Conservation (phyloP, 1,140 invertebrate genomes). For the Lasaia peninsularis region DNA sequence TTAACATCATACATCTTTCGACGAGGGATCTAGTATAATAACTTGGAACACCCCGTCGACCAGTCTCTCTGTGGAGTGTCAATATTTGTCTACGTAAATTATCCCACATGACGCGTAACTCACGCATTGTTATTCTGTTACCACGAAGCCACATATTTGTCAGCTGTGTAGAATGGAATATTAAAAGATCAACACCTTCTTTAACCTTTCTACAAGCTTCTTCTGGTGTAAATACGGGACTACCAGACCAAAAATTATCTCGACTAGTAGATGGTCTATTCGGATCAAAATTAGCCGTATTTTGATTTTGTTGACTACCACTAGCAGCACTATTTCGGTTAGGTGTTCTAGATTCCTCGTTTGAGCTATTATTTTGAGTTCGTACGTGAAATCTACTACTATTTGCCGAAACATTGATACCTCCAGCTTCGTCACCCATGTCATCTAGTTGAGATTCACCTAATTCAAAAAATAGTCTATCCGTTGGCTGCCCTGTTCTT, state of each 20-base stretch:
- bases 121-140: conserved; percentile 73
- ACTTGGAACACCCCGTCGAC: conserved; percentile 49
- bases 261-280: conserved; percentile 55
- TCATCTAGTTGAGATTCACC: conserved; percentile 16
- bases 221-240: conserved; percentile 37
- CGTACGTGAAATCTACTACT: conserved; percentile 49
- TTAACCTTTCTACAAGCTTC: conserved; percentile 65
- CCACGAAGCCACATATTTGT: conserved; percentile 63
- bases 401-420: conserved; percentile 39
- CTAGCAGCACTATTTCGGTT: conserved; percentile 15
- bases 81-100: conserved; percentile 80
- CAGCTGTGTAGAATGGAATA: conserved; percentile 57
- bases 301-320: conserved; percentile 24
- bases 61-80: conserved; percentile 72
- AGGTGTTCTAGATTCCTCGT: conserved; percentile 24
- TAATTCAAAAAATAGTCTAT: conserved; percentile 51
- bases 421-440: conserved; percentile 14
- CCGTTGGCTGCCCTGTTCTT: conserved; percentile 35
- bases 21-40: conserved; percentile 62
- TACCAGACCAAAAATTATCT: conserved; percentile 47
- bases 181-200: conserved; percentile 53
- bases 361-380: conserved; percentile 32
- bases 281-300: conserved; percentile 32
- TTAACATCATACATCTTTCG: conserved; percentile 63
- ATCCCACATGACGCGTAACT: conserved; percentile 81